Conservation (phyloP, 2,888 invertebrate species). For the Drosophila neotestacea region DNA sequence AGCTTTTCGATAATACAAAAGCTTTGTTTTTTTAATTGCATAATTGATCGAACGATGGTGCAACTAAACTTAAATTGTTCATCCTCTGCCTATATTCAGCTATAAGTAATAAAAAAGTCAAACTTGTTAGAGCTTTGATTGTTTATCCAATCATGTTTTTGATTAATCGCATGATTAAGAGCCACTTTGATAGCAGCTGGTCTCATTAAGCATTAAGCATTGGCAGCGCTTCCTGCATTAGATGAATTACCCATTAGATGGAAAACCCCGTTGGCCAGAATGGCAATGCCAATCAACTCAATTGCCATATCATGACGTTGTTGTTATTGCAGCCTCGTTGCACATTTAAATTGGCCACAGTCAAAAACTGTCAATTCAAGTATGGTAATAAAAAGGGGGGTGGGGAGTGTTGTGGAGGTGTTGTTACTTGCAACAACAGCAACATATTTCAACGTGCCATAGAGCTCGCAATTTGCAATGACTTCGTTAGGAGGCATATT, state of each 20-base stretch:
- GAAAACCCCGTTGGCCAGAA: conserved; percentile 57
- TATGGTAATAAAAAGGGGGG: background rate
- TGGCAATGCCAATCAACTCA: conserved; percentile 66
- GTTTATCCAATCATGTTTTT: background rate
- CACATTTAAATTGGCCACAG: conserved; percentile 68
- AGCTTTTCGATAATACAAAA: no score
- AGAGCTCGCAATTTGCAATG: conserved; percentile 61
- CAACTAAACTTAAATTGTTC: no score
- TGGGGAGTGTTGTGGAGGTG: background rate
- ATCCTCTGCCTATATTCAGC: no score
- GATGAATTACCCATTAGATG: conserved; percentile 37
- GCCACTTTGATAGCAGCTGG: background rate
- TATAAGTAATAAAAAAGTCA: no score
- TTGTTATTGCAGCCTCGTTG: conserved; percentile 39
- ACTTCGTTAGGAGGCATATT: conserved; percentile 42
- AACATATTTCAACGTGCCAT: conserved; percentile 52
- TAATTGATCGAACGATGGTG: no score
- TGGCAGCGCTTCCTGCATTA: conserved; percentile 41
- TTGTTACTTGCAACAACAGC: conserved; percentile 16
- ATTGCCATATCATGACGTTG: conserved; percentile 57
- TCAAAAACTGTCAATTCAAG: conserved; percentile 46
- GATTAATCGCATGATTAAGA: conserved; percentile 11
- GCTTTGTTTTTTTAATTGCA: no score
- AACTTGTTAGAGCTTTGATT: background rate
- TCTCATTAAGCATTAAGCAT: conserved; percentile 32